Percentiles rank a stretch among this genome's conserved stretches.
Evolutionary conservation across 92 coral and sea anemone species (phyloP).

Genomic region (Palythoa grandiflora): DNA sequence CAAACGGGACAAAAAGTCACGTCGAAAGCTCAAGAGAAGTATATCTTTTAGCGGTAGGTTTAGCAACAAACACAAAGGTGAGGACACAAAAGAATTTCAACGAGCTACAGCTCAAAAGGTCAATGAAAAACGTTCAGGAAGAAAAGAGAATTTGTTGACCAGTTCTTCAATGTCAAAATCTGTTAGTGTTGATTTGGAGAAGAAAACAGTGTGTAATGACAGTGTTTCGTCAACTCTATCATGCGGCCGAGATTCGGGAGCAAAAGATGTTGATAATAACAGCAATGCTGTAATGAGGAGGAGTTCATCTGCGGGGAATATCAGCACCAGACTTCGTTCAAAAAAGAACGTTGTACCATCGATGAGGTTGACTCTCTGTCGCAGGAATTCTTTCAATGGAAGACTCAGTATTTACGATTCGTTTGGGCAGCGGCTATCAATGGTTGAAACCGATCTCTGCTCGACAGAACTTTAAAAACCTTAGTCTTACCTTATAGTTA

Average conservation of each 20-base stretch:
- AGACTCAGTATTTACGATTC: conserved; percentile 41
- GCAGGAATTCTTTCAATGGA: conserved; percentile 40
- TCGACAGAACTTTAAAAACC: conserved; percentile 21
- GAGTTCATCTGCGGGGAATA: conserved; percentile 39
- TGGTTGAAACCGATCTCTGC: conserved; percentile 48
- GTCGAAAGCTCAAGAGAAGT: conserved; percentile 28
- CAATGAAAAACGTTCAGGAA: background rate
- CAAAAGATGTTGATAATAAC: background rate
- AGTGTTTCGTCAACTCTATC: background rate
- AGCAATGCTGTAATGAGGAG: background rate
- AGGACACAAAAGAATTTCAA: background rate
- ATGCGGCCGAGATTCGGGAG: background rate
- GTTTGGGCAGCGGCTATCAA: conserved; percentile 34
- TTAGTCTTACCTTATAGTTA: background rate
- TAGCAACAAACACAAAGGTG: conserved; percentile 32
- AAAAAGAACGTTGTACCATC: conserved; percentile 5
- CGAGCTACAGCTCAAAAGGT: background rate
- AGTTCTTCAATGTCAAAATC: conserved; percentile 8
- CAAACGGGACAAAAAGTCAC: background rate
- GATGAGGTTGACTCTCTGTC: conserved; percentile 23
- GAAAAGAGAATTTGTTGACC: background rate
- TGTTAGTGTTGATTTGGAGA: conserved; percentile 5
- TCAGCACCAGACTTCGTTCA: background rate
- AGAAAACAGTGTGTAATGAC: background rate
- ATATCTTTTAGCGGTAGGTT: conserved; percentile 42